A percentile compares a stretch with the other conserved stretches of the same genome.
Conservation (phyloP, 2,888 invertebrate genomes). For the Rhingia rostrata region DNA sequence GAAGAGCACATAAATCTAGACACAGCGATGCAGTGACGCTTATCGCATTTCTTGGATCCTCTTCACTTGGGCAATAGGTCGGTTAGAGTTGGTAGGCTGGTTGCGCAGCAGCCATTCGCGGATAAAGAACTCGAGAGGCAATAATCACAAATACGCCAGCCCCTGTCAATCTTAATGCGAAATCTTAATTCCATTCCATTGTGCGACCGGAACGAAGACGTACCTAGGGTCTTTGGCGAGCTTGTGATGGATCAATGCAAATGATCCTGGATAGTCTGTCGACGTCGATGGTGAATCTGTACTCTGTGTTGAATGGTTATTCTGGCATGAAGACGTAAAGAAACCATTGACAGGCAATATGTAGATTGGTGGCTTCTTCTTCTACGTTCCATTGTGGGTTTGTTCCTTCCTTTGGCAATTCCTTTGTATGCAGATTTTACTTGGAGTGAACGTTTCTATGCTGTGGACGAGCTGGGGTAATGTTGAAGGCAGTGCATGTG, state of each 20-base stretch:
- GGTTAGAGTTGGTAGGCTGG: constrained; percentile 3
- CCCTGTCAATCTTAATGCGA: constrained; percentile 55
- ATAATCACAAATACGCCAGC: constrained; percentile 52
- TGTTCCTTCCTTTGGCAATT: background rate
- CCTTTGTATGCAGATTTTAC: constrained; percentile 68
- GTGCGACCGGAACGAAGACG: constrained; percentile 17
- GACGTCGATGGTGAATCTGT: constrained; percentile 21
- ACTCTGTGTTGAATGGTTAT: constrained; percentile 49
- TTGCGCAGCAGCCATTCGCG: background rate
- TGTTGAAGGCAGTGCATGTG: background rate
- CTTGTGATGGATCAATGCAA: constrained; percentile 46
- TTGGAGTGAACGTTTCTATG: background rate
- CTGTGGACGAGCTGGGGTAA: no score
- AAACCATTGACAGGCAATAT: constrained; percentile 58
- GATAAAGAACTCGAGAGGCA: constrained; percentile 28
- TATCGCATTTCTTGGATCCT: constrained; percentile 28
- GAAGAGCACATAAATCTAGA: constrained; percentile 29
- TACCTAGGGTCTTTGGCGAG: background rate
- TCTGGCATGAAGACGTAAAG: constrained; percentile 66
- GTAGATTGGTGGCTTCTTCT: constrained; percentile 29
- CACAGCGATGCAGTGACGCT: background rate
- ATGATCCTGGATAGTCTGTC: constrained; percentile 8
- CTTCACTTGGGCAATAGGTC: constrained; percentile 34
- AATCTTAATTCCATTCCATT: constrained; percentile 48
- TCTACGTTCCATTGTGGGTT: background rate